Base-by-base conservation (phyloP, 2,113 vertebrate species). In the Typhlomys cinereus region DNA sequence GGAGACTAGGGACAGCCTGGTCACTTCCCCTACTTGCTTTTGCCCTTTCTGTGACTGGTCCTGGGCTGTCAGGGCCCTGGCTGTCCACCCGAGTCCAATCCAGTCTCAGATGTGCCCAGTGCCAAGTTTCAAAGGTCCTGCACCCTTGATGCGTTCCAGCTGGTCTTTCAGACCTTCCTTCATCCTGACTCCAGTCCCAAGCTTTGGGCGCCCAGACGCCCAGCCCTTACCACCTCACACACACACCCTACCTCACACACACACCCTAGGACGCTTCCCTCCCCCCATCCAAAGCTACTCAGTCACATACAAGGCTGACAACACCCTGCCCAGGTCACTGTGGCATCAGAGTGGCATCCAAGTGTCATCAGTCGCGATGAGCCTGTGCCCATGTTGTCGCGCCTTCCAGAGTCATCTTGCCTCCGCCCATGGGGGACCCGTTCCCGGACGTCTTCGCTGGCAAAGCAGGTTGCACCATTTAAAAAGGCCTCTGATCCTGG, bases 21-120 rank as follows among this genome's bases (percentile, higher is more conserved):
- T 85, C 46, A 90, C 73, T 93, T 94, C 95, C 59, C 39, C 76
- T 62, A 57, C 69, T 88, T 27, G 29, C 81, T 89, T 21, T 61
- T 39, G 69, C 23, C 23, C 27, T 39, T 71, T 93, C 41, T 25
- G 2, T 36, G 59, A 50, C 59, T 69, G 48, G 69, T 36, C n/a
- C n/a, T 52, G 5, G 20, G 46, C 39, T 48, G 1, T 52, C 3
- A 17, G 44, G 64, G 25, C 25, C 41, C 36, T 27, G 3, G 36
- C 31, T 25, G 5, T 27, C 69, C 48, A 31, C 34, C 85, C 10
- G 3, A 23, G 44, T 14, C 14, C 10, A 5, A 44, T 48, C 13
- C 54, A 78, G 62, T 29, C 79, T 80, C 1, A 5, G 50, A 20
- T 39, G 20, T n/a, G 36, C 61, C 71, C 20, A 67, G 10, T 80